Evolutionary conservation across 1,140 invertebrate species (phyloP), one percentile per base, ranked within the genome.

Genomic region (Drosophila nigromelanica): DNA sequence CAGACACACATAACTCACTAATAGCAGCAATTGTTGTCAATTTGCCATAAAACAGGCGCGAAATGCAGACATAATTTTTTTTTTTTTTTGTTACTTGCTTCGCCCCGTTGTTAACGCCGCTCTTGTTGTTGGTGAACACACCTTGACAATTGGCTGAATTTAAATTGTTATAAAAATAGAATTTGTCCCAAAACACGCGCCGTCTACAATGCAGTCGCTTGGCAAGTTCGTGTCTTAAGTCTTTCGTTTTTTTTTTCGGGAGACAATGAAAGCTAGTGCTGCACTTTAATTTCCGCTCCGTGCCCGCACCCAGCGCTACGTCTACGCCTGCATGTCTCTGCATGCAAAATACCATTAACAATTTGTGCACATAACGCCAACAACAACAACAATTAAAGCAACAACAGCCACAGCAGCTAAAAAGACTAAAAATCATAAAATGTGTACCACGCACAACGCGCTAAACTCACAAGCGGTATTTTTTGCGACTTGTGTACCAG

Each of bases 1-100:
- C 70, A 74, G 54, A 58, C 47, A 45, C 33, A 48, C 74, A 68
- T 76, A 68, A 63, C 71, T 73, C 55, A 60, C 76, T 89, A 89
- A 89, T 89, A 77, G 87, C 85, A 77, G 85, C 83, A 89, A 89
- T 89, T 89, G 85, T 89, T 89, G 83, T 89, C 85, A 89, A 89
- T 89, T 89, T 89, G 85, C 83, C 85, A 80, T 70, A 89, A 89
- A 83, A 89, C 76, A 89, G 85, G 83, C 85, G 83, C 85, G 83
- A 87, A 89, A 89, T 87, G 83, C 83, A 87, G 81, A 85, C 82
- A 86, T 72, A 76, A 87, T 79, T 79, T 64, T 37, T 54, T n/a
- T 27, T 27, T 21, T 7, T 15, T 30, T 15, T 27, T 27, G 27
- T 27, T 27, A 5, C 35, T 73, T 52, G 58, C 45, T 70, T 35